These are phyloP conservation scores for Prionace glauca DNA, from an alignment of 2,797 vertebrate genomes.

Conservation along the genomic window DNA sequence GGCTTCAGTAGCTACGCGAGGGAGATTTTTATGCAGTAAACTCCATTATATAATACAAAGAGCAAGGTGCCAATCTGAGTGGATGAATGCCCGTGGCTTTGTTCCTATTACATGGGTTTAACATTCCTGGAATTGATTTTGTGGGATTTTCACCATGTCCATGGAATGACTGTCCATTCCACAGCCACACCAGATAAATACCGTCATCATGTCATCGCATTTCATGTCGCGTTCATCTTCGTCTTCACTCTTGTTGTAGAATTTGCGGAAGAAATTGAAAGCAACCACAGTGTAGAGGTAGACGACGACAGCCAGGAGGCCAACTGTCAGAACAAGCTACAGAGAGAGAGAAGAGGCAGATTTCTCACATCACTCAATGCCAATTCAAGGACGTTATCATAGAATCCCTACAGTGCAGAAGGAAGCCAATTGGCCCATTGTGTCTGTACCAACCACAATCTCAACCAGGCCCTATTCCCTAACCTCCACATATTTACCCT, in stretches of 20 bases:
- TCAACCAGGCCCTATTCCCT: too few relatives aligned
- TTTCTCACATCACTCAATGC: constrained; percentile 36
- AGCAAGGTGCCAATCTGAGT: background rate
- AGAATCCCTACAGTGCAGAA: too few relatives aligned
- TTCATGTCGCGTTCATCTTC: constrained; percentile 97
- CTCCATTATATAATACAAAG: background rate
- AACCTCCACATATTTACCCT: too few relatives aligned
- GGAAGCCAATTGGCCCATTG: too few relatives aligned
- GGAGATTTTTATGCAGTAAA: background rate
- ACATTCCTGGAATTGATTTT: background rate
- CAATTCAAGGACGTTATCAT: background rate
- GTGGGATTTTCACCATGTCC: background rate
- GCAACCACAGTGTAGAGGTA: constrained; percentile 98
- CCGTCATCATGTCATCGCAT: constrained; percentile 98
- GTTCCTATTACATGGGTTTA: background rate
- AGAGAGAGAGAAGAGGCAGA: background rate
- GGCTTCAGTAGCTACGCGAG: background rate
- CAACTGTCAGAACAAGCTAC: constrained; percentile 88
- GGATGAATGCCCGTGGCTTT: background rate
- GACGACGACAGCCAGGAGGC: constrained; percentile 89
- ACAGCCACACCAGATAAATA: constrained; percentile 49
- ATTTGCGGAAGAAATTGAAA: constrained; percentile 98
- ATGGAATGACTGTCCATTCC: background rate
- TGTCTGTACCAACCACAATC: too few relatives aligned
- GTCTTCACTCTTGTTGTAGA: constrained; percentile 96